Evolutionary conservation across 2,113 vertebrate genomes (phyloP).

Genomic region (Anoplopoma fimbria): DNA sequence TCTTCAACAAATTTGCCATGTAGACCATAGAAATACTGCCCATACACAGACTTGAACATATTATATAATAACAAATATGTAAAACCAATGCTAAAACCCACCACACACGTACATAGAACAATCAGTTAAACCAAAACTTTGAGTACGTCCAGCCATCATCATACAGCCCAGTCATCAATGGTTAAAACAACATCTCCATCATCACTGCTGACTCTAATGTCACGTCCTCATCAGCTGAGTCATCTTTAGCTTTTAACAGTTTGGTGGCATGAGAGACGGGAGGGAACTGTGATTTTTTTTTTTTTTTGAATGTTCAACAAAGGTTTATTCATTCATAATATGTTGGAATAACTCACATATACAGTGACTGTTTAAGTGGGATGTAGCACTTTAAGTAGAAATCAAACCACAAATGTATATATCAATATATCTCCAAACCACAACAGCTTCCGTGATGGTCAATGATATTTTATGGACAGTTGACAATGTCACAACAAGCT

Average conservation of each 20-base stretch:
- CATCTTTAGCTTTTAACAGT: background rate
- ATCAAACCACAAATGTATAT: background rate
- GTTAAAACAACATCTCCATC: background rate
- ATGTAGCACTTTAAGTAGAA: background rate
- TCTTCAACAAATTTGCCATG: background rate
- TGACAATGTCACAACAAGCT: background rate
- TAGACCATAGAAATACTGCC: background rate
- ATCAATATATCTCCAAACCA: background rate
- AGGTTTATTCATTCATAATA: background rate
- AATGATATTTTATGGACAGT: background rate
- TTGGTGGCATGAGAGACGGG: background rate
- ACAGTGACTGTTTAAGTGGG: background rate
- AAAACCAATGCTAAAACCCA: background rate
- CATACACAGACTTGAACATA: background rate
- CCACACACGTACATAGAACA: background rate
- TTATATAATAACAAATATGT: background rate
- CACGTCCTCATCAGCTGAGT: background rate
- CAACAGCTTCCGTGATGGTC: background rate
- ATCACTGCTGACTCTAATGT: background rate
- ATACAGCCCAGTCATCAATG: background rate
- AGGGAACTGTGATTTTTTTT: background rate
- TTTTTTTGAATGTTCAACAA: background rate
- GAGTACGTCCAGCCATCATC: background rate
- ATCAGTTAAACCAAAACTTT: background rate
- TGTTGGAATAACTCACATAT: background rate